Conservation (phyloP, 2,797 vertebrate species). For the Rhinophrynus dorsalis region DNA sequence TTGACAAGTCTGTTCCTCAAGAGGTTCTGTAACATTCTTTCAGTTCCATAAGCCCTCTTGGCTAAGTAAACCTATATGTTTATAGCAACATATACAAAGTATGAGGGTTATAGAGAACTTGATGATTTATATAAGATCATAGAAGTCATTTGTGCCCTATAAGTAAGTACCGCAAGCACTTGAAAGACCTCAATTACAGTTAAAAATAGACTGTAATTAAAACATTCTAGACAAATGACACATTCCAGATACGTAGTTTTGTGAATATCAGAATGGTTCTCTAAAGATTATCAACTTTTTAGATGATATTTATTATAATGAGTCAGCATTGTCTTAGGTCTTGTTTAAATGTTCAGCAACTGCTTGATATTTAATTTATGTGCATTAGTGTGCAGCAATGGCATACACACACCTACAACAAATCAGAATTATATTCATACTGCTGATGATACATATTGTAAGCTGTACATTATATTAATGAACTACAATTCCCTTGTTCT, state of each 20-base stretch:
- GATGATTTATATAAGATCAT: too few species aligned
- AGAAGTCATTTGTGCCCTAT: too few species aligned
- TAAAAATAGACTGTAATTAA: slow-evolving; percentile 43
- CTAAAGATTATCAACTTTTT: slow-evolving; percentile 33
- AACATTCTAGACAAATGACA: slow-evolving; percentile 42
- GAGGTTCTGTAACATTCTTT: too few species aligned
- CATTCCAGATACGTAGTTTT: slow-evolving; percentile 35
- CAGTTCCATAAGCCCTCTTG: too few species aligned
- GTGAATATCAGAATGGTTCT: slow-evolving; percentile 33
- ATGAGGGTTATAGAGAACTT: too few species aligned
- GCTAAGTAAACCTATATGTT: too few species aligned
- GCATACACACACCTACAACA: slow-evolving; percentile 3
- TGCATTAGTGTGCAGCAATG: slow-evolving; percentile 6
- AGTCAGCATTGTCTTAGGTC: slow-evolving; percentile 35
- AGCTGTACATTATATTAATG: not conserved
- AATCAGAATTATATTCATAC: not conserved
- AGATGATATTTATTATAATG: slow-evolving; percentile 17
- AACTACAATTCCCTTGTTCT: too few species aligned
- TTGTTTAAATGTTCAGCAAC: slow-evolving; percentile 16
- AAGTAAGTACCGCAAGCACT: too few species aligned
- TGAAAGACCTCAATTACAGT: not conserved
- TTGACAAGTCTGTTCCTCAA: too few species aligned
- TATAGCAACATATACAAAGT: too few species aligned
- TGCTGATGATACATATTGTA: not conserved
- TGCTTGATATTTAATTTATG: slow-evolving; percentile 21